These are phyloP conservation scores for Platichthys flesus DNA, from an alignment of 2,113 vertebrate species.

Conservation along the genomic window DNA sequence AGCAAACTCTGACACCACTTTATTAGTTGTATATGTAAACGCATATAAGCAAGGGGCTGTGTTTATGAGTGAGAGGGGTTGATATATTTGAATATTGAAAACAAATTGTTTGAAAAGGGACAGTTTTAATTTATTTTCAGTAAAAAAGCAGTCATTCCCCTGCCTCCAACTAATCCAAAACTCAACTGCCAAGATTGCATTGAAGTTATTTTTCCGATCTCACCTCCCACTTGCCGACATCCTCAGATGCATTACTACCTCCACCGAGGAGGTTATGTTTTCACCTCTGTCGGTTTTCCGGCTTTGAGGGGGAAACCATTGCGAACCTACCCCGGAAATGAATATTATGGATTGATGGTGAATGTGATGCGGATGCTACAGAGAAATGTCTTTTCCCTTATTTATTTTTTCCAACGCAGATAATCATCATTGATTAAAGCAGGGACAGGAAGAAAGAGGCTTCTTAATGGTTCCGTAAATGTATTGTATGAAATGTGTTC, in stretches of 20 bases:
- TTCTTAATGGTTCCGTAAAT: constrained; percentile 48
- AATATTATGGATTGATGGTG: neutral
- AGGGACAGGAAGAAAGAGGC: neutral
- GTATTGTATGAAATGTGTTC: constrained; percentile 36
- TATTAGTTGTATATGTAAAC: neutral
- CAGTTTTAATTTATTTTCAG: too few species aligned
- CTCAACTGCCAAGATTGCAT: neutral
- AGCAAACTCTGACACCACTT: constrained; percentile 2
- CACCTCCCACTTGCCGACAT: neutral
- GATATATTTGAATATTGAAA: neutral
- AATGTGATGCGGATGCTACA: neutral
- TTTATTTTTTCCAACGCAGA: constrained; percentile 1
- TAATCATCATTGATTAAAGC: constrained; percentile 33
- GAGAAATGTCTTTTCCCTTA: neutral
- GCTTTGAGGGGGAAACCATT: neutral
- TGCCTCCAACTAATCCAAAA: too few species aligned
- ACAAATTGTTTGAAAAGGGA: too few species aligned
- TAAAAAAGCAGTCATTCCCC: neutral
- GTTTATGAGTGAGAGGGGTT: neutral
- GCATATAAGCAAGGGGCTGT: neutral
- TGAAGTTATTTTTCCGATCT: neutral
- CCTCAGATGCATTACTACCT: neutral
- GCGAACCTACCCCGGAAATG: neutral
- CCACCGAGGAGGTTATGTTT: too few species aligned
- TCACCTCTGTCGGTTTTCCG: too few species aligned